These are phyloP conservation scores for Arge pagana DNA, from an alignment of 2,888 invertebrate genomes.

Conservation along the genomic window DNA sequence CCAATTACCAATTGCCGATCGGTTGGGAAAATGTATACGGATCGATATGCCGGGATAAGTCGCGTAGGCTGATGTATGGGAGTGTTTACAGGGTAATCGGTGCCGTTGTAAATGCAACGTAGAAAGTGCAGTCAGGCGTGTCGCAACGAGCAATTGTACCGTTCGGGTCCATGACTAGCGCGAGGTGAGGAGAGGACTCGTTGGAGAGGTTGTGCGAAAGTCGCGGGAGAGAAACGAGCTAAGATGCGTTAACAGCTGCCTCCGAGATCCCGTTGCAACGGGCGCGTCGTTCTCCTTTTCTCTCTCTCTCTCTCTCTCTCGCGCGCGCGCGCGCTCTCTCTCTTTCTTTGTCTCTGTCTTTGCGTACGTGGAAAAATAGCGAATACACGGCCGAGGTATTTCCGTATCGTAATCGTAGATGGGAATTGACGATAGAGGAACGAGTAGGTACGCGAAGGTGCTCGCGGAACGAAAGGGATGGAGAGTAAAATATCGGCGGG, in stretches of 20 bases:
- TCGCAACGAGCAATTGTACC: conserved; percentile 22
- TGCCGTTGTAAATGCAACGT: conserved; percentile 13
- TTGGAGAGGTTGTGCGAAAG: conserved; percentile 19
- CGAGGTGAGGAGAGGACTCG: conserved; percentile 12
- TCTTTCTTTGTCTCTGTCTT: neutral
- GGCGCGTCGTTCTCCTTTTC: conserved; percentile 6
- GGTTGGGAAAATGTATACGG: neutral
- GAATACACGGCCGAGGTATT: neutral
- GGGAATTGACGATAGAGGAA: neutral
- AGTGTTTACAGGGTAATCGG: too few relatives aligned
- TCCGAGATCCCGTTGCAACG: conserved; percentile 18
- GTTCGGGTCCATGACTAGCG: conserved; percentile 21
- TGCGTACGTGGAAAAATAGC: conserved; percentile 21
- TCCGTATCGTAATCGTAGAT: neutral
- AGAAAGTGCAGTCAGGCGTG: conserved; percentile 21
- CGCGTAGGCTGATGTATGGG: too few relatives aligned
- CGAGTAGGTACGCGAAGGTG: neutral
- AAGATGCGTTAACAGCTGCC: conserved; percentile 20
- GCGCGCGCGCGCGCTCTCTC: conserved; percentile 5
- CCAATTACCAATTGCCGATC: conserved; percentile 21
- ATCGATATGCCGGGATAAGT: too few relatives aligned
- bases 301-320: neutral
- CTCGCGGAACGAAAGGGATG: neutral
- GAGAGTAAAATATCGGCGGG: neutral
- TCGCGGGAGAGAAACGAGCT: conserved; percentile 18